These are phyloP conservation scores for Craseonycteris thonglongyai DNA, from an alignment of 2,113 vertebrate genomes.

Conservation along the genomic window DNA sequence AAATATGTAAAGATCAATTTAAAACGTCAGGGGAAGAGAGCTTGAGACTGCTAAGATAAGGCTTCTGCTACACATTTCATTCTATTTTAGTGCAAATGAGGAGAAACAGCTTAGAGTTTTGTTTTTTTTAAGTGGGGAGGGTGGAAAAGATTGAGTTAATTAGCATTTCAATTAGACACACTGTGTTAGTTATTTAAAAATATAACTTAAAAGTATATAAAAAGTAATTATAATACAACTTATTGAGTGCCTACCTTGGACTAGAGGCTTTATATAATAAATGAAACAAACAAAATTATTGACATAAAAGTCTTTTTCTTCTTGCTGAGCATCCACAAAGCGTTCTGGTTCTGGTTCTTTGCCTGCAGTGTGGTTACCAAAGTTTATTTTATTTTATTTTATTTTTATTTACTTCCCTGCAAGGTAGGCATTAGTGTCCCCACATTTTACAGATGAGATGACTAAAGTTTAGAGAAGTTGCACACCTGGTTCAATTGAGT, in stretches of 20 bases:
- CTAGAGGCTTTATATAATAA: not conserved
- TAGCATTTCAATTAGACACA: not conserved
- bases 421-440: not conserved
- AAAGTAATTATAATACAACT: not conserved
- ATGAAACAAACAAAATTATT: not conserved
- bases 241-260: not conserved
- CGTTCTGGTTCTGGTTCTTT: not conserved
- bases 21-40: not conserved
- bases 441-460: not conserved
- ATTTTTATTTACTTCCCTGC: not conserved
- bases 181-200: conserved; percentile 18
- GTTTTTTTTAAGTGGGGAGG: not conserved
- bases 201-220: not conserved
- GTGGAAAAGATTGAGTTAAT: not conserved
- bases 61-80: not conserved
- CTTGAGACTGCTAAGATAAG: not conserved
- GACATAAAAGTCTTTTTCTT: not conserved
- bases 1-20: not conserved
- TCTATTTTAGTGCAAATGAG: not conserved
- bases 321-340: not conserved
- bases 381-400: too few species aligned
- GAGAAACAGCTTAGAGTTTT: not conserved
- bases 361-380: not conserved
- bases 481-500: not conserved
- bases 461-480: not conserved